These are phyloP conservation scores for Monarcha castaneiventris DNA, from an alignment of 2,113 vertebrate species.

Conservation along the genomic window DNA sequence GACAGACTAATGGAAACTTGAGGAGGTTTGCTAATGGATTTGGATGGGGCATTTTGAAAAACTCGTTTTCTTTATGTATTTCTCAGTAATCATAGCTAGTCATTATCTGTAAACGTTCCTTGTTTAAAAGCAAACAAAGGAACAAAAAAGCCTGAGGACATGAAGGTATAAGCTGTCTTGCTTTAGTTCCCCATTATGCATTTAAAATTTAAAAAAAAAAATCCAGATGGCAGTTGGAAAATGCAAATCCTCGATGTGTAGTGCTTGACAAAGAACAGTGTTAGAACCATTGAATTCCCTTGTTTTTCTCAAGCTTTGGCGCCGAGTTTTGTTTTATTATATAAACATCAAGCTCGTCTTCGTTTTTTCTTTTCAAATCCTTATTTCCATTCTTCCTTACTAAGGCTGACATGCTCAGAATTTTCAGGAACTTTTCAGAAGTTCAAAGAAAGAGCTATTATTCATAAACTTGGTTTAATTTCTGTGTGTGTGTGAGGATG, in stretches of 20 bases:
- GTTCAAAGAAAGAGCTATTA: background rate
- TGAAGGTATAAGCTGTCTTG: background rate
- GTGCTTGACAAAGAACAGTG: background rate
- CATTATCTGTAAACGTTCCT: background rate
- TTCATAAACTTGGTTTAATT: background rate
- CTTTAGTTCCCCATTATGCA: background rate
- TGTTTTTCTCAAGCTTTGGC: background rate
- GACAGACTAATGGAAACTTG: conserved; percentile 37
- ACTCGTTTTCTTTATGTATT: background rate
- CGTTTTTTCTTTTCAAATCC: background rate
- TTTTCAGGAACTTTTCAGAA: background rate
- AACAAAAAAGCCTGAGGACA: background rate
- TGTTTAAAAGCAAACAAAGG: background rate
- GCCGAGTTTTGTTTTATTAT: background rate
- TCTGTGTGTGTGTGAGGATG: background rate
- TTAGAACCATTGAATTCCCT: background rate
- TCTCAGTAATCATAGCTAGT: background rate
- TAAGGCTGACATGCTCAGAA: background rate
- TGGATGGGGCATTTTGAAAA: background rate
- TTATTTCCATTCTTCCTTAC: background rate
- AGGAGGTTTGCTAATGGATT: conserved; percentile 19
- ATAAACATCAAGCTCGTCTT: background rate
- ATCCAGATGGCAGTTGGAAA: background rate
- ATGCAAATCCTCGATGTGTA: background rate
- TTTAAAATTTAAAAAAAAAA: background rate